A percentile compares a stretch with the other conserved stretches of the same genome.
phyloP scores from a whole-genome alignment of 2,797 vertebrate species.

The Labeo calbasu region DNA sequence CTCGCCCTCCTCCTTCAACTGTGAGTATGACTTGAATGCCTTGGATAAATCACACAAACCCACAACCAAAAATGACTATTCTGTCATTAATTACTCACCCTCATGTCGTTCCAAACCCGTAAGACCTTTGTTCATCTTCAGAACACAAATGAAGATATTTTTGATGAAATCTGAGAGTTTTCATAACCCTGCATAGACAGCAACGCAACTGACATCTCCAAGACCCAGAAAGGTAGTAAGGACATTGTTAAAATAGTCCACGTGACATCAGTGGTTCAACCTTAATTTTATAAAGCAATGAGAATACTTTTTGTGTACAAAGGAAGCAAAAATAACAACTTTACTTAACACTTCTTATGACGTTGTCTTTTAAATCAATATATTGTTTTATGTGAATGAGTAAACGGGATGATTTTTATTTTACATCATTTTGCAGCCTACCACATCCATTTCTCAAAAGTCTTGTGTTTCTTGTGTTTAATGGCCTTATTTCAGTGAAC shows the following conservation, averaged over 20 bases:
- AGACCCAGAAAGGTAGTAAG: neutral
- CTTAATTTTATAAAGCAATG: neutral
- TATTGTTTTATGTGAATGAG: too few species aligned
- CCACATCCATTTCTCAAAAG: too few species aligned
- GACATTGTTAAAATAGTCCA: neutral
- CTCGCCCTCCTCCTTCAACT: conserved; percentile 84
- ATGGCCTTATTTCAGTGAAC: too few species aligned
- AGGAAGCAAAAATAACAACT: neutral
- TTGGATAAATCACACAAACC: neutral
- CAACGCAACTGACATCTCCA: neutral
- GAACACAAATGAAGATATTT: neutral
- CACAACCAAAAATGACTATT: neutral
- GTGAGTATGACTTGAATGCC: conserved; percentile 79
- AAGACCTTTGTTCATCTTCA: neutral
- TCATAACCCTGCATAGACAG: neutral
- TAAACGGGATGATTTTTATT: too few species aligned
- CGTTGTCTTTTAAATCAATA: too few species aligned
- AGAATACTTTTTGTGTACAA: neutral
- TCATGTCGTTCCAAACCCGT: neutral
- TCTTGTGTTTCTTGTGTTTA: too few species aligned
- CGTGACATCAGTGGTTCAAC: neutral
- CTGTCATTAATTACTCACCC: neutral
- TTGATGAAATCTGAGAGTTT: neutral
- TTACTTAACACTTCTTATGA: neutral
- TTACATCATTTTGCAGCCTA: too few species aligned